Percentiles rank a stretch among this genome's conserved stretches.
These are phyloP conservation scores for Gambusia affinis DNA, from an alignment of 2,113 vertebrate species.

Conservation along the genomic window DNA sequence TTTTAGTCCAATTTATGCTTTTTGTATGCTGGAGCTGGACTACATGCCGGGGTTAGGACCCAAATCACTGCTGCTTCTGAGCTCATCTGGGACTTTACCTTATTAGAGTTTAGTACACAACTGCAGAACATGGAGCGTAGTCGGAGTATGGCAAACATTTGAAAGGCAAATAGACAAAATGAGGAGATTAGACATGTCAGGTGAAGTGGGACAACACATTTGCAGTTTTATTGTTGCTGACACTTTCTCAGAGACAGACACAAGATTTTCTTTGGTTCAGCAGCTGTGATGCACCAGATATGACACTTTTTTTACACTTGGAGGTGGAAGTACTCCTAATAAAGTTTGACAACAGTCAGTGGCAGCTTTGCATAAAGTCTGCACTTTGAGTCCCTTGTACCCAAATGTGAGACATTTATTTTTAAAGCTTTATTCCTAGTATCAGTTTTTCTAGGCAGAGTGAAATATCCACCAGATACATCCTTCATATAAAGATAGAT, in stretches of 20 bases:
- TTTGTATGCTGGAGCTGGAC: conserved; percentile 13
- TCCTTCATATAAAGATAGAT: too few relatives aligned
- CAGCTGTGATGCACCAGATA: background rate
- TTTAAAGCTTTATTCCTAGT: background rate
- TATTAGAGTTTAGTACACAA: background rate
- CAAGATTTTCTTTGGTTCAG: background rate
- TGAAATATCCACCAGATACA: background rate
- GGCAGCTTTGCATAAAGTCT: too few relatives aligned
- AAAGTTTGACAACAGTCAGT: background rate
- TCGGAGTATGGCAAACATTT: background rate
- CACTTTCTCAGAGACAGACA: background rate
- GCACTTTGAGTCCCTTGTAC: background rate
- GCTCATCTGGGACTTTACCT: background rate
- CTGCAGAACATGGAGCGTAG: background rate
- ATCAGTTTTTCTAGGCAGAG: background rate
- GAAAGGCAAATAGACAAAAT: background rate
- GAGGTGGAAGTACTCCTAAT: background rate
- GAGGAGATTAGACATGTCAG: background rate
- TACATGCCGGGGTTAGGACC: conserved; percentile 17
- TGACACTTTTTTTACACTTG: background rate
- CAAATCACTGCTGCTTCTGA: conserved; percentile 7
- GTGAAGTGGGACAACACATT: background rate
- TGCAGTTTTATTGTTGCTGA: background rate
- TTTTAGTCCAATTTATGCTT: conserved; percentile 20
- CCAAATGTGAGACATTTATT: background rate